phyloP scores from a whole-genome alignment of 2,888 invertebrate species.

The Siphonodentalium dalli region DNA sequence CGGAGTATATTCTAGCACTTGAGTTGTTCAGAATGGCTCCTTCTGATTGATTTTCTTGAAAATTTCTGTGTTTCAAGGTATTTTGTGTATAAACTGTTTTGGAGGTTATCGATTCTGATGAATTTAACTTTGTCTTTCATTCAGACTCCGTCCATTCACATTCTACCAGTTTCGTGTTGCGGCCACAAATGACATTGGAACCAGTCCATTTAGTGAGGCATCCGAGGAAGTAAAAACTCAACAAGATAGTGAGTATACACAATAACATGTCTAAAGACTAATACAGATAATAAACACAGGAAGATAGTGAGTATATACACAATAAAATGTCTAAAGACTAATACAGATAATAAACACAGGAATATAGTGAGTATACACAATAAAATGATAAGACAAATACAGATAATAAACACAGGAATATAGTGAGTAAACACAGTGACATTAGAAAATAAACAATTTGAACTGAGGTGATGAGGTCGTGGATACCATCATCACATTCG shows the following conservation, averaged over 20 bases:
- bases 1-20: no score
- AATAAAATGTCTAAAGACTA: not conserved
- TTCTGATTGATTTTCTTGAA: no score
- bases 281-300: not conserved
- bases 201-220: slow-evolving; percentile 82
- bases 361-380: no score
- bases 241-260: slow-evolving; percentile 56
- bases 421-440: no score
- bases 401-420: no score
- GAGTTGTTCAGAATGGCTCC: no score
- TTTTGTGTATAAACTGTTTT: not conserved
- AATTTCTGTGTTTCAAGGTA: no score
- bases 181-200: slow-evolving; percentile 95
- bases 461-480: no score
- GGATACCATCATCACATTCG: no score
- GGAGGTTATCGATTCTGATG: not conserved
- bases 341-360: not conserved
- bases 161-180: slow-evolving; percentile 91
- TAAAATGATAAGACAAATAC: no score
- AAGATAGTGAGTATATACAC: not conserved
- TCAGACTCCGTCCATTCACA: slow-evolving; percentile 81
- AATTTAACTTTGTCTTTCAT: slow-evolving; percentile 14
- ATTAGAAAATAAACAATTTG: no score
- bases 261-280: not conserved
- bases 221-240: slow-evolving; percentile 52